These are phyloP conservation scores for Andrena bucephala DNA, from an alignment of 2,888 invertebrate species.

Conservation along the genomic window DNA sequence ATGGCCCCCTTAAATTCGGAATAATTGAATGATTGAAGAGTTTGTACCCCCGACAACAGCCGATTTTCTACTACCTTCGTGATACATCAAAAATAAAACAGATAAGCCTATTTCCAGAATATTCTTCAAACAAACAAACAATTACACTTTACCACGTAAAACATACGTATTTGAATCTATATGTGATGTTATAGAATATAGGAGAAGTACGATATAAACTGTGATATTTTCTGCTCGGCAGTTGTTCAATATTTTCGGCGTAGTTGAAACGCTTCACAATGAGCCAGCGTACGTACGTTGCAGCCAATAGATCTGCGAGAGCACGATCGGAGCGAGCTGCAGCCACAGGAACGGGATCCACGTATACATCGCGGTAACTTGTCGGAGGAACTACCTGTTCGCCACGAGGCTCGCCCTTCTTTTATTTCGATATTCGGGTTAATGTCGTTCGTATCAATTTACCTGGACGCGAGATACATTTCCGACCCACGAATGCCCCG, in stretches of 20 bases:
- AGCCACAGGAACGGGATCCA: slow-evolving; percentile 37
- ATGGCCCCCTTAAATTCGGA: slow-evolving; percentile 20
- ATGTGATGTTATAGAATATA: too few species aligned
- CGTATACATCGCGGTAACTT: slow-evolving; percentile 54
- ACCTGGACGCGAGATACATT: slow-evolving; percentile 54
- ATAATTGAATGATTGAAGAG: not conserved
- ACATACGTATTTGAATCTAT: too few species aligned
- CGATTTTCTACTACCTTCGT: not conserved
- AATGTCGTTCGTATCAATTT: slow-evolving; percentile 66
- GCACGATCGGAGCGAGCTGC: slow-evolving; percentile 25
- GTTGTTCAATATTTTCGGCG: too few species aligned
- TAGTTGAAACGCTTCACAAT: not conserved
- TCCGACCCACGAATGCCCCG: slow-evolving; percentile 50
- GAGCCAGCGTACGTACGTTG: slow-evolving; percentile 41
- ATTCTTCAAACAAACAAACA: too few species aligned
- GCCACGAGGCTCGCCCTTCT: slow-evolving; percentile 47
- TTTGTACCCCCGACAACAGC: not conserved
- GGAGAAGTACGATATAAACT: too few species aligned
- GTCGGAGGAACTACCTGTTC: slow-evolving; percentile 51
- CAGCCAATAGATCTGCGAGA: slow-evolving; percentile 32
- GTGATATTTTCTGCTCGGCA: too few species aligned
- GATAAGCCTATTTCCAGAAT: not conserved
- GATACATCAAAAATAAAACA: not conserved
- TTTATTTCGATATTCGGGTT: slow-evolving; percentile 68
- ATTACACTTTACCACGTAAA: too few species aligned